Evolutionary conservation across 2,888 invertebrate genomes (phyloP), one percentile per base, ranked within the genome.

Genomic region (Leptinotarsa haldemani): DNA sequence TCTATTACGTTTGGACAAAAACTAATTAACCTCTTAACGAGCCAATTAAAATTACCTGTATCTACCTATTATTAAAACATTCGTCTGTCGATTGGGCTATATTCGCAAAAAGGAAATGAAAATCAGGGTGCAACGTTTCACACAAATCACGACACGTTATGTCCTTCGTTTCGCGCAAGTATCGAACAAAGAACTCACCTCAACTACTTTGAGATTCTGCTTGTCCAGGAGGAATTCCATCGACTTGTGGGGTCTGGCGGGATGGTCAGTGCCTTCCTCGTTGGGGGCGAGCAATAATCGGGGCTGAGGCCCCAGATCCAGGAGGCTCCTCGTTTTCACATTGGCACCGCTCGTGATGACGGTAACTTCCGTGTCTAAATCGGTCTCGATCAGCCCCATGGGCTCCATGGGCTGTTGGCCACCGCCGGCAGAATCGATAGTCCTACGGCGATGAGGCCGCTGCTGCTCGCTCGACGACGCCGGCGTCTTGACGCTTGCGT

Each of bases 161-260:
- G 9, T 20, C 12, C 4, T 56, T 20, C 25, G 22, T 58, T 58
- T 40, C 3, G 61, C 16, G n/a, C 25, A 40, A 61, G 20, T 5
- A 40, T 30, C 25, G 5, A 61, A 25, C 25, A 47, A 61, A 47
- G 13, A 9, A 75, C 79, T 79, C 71, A 79, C 79, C 79, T 79
- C 79, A 58, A 79, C 92, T 83, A 92, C 93, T 86, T 93, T 94
- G 86, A 95, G 94, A 90, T 95, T 96, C 88, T 96, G 95, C 90
- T 96, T 96, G 89, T 96, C 96, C 88, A 97, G 92, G 87, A 97
- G 92, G 90, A 96, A 97, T 92, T 97, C 97, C 96, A 97, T 96
- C 89, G 95, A 96, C 90, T 96, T 95, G 90, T 95, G 94, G 69
- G 94, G 94, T 79, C 90, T 81, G 65, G 46, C 53, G 40, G 58